These are phyloP conservation scores for Harpalus rubripes DNA, from an alignment of 2,888 invertebrate genomes.

Conservation along the genomic window DNA sequence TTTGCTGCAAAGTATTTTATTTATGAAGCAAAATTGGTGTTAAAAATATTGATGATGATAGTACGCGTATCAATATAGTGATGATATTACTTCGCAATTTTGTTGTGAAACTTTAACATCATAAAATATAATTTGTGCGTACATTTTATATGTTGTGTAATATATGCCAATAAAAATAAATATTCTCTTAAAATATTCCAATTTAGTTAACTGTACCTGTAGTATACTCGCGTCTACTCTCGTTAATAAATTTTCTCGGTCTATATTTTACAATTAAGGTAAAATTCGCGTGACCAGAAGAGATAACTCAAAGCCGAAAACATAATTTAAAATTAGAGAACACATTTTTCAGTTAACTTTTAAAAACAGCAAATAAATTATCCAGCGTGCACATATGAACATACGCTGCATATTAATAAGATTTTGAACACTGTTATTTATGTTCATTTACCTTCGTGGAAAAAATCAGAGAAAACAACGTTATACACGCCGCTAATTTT, in stretches of 20 bases:
- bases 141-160: neutral
- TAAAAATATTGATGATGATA: neutral
- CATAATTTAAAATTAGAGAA: slow-evolving; percentile 48
- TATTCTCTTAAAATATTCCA: slow-evolving; percentile 12
- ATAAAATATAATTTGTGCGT: neutral
- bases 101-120: neutral
- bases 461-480: neutral
- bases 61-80: neutral
- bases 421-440: slow-evolving; percentile 30
- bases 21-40: neutral
- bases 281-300: slow-evolving; percentile 29
- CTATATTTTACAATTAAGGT: slow-evolving; percentile 14
- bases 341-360: slow-evolving; percentile 34
- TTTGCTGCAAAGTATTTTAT: too few species aligned
- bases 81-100: neutral
- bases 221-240: neutral
- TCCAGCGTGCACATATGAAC: slow-evolving; percentile 12
- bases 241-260: slow-evolving; percentile 14
- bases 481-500: slow-evolving; percentile 2
- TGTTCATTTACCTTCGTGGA: slow-evolving; percentile 31
- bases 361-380: slow-evolving; percentile 39
- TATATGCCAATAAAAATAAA: neutral
- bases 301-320: slow-evolving; percentile 26
- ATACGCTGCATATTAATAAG: slow-evolving; percentile 48
- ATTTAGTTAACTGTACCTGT: slow-evolving; percentile 13